Conservation (phyloP, 1,140 invertebrate genomes). For the Caenorhabditis latens region DNA sequence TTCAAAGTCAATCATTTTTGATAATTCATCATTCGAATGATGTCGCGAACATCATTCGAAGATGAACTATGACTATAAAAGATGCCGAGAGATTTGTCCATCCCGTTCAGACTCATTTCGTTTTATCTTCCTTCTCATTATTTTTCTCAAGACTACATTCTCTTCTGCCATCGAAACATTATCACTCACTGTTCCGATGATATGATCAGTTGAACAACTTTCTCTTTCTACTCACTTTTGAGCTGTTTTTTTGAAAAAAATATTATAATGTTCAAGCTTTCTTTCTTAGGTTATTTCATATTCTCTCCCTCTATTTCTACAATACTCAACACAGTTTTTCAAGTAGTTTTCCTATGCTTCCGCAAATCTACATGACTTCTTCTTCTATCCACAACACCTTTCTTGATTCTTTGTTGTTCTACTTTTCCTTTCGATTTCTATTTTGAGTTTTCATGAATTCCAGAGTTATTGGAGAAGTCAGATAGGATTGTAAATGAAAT, state of each 20-base stretch:
- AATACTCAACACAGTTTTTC: conserved; percentile 53
- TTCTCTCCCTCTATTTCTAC: background rate
- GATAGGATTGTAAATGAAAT: too few relatives aligned
- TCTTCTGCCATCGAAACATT: background rate
- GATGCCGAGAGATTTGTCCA: background rate
- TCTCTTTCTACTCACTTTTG: too few relatives aligned
- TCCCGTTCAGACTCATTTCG: background rate
- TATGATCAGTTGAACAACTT: background rate
- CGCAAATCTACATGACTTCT: background rate
- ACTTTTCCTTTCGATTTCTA: background rate
- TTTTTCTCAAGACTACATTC: background rate
- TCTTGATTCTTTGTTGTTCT: background rate
- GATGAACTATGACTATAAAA: background rate
- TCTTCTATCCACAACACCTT: background rate
- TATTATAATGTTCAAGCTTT: too few relatives aligned
- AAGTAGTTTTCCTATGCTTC: conserved; percentile 23
- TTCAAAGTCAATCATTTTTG: conserved; percentile 1
- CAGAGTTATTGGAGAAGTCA: too few relatives aligned
- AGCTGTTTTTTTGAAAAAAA: too few relatives aligned
- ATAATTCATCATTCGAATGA: background rate
- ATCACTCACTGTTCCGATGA: background rate
- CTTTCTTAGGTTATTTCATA: too few relatives aligned
- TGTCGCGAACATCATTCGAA: background rate
- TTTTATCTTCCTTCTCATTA: background rate
- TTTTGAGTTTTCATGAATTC: background rate